phyloP scores from a whole-genome alignment of 2,888 invertebrate species.

The Epinotia demarniana region DNA sequence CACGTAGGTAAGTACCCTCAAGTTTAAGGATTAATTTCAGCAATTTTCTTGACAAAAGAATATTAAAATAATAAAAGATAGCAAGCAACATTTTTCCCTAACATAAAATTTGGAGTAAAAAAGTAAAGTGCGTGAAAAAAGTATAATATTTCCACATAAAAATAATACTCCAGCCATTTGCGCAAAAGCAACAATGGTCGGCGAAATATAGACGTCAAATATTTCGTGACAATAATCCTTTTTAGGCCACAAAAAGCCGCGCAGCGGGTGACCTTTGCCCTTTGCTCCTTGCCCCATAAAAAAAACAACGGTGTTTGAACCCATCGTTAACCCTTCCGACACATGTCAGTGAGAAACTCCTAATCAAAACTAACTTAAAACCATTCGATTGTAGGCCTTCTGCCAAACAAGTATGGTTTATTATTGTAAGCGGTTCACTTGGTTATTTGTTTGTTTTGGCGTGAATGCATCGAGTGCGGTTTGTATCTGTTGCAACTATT shows the following conservation, averaged over 20 bases:
- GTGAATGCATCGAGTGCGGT: constrained; percentile 52
- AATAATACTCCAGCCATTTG: constrained; percentile 36
- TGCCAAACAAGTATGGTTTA: constrained; percentile 35
- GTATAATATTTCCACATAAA: constrained; percentile 27
- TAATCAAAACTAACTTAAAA: constrained; percentile 47
- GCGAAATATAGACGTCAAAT: constrained; percentile 64
- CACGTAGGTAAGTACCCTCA: too few species aligned
- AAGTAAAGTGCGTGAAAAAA: constrained; percentile 26
- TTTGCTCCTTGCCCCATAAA: constrained; percentile 74
- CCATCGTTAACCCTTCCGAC: constrained; percentile 74
- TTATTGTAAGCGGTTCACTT: constrained; percentile 26
- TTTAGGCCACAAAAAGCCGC: constrained; percentile 64
- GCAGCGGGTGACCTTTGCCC: constrained; percentile 69
- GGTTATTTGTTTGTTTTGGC: constrained; percentile 44
- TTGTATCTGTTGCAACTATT: constrained; percentile 54
- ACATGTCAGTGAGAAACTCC: constrained; percentile 71
- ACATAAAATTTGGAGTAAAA: neutral
- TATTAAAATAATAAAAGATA: neutral
- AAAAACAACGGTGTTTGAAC: constrained; percentile 76
- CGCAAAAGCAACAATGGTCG: constrained; percentile 38
- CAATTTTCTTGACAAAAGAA: constrained; percentile 10
- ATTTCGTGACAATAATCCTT: constrained; percentile 62
- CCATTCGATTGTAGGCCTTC: constrained; percentile 44
- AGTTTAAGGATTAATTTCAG: neutral
- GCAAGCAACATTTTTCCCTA: neutral